Evolutionary conservation across 2,797 vertebrate species (phyloP).

Genomic region (Hylomyscus alleni): DNA sequence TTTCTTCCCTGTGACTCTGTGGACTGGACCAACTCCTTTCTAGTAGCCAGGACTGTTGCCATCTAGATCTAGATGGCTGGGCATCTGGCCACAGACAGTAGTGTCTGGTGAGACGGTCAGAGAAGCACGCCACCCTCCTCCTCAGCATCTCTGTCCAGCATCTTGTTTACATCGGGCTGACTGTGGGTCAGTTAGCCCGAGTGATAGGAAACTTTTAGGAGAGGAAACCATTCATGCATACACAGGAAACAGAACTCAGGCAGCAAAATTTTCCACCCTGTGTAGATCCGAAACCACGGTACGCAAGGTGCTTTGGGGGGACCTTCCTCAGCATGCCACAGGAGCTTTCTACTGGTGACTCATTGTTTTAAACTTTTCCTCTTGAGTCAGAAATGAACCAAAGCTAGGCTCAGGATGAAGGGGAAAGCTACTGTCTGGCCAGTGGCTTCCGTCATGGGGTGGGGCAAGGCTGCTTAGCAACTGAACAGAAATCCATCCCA

Average conservation of each 20-base stretch:
- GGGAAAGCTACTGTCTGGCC: not conserved
- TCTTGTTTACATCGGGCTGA: not conserved
- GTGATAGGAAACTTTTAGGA: slow-evolving; percentile 60
- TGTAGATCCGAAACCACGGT: not conserved
- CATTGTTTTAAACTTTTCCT: slow-evolving; percentile 71
- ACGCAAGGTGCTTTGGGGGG: not conserved
- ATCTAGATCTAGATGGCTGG: not conserved
- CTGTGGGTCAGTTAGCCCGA: not conserved
- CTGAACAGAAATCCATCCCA: not conserved
- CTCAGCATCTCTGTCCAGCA: not conserved
- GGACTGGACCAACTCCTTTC: not conserved
- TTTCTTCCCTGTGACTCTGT: not conserved
- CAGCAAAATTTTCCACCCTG: slow-evolving; percentile 46
- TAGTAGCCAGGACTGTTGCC: not conserved
- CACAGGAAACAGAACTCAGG: not conserved
- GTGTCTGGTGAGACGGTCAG: not conserved
- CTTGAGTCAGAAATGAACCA: slow-evolving; percentile 52
- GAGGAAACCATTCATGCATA: not conserved
- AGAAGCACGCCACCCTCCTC: fast-evolving
- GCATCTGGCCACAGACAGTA: not conserved
- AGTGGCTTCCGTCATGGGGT: not conserved
- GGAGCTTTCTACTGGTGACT: slow-evolving; percentile 70
- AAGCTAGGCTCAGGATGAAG: not conserved
- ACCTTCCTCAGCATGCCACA: slow-evolving; percentile 31
- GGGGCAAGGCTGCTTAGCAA: not conserved